Evolutionary conservation across 1,140 invertebrate species (phyloP).

Genomic region (Zophobas morio): DNA sequence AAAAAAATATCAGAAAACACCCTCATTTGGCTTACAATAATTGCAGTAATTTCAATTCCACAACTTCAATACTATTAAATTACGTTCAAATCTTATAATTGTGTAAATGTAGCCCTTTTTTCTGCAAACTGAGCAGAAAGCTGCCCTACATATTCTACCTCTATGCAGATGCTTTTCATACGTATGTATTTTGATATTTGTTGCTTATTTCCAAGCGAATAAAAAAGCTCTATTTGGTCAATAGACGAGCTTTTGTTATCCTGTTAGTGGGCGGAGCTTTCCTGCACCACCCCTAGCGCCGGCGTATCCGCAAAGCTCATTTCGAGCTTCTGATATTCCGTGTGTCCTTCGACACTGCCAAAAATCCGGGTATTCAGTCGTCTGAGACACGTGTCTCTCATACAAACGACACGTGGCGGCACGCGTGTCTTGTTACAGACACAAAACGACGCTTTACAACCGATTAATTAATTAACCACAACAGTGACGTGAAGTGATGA

Average conservation of each 20-base stretch:
- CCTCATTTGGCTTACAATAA: too few relatives aligned
- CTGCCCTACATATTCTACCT: too few relatives aligned
- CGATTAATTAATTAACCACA: constrained; percentile 16
- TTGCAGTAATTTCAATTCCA: too few relatives aligned
- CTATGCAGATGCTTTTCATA: neutral
- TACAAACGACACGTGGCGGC: constrained; percentile 47
- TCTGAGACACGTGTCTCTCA: constrained; percentile 47
- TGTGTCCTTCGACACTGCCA: constrained; percentile 19
- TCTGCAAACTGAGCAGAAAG: too few relatives aligned
- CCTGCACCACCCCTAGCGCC: constrained; percentile 16
- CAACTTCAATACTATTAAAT: too few relatives aligned
- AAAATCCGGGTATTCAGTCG: constrained; percentile 52
- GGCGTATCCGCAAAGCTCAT: constrained; percentile 41
- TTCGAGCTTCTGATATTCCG: constrained; percentile 6
- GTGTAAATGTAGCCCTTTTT: too few relatives aligned
- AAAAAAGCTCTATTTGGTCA: constrained; percentile 28
- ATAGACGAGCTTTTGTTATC: constrained; percentile 28
- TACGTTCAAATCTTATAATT: too few relatives aligned
- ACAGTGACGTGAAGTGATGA: constrained; percentile 26
- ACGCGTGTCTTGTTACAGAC: constrained; percentile 43
- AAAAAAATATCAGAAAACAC: too few relatives aligned
- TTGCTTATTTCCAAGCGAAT: neutral
- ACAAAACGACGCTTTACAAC: constrained; percentile 33
- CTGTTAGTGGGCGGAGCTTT: constrained; percentile 10
- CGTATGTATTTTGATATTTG: neutral